Conservation (phyloP, 23 tunicate species). For the Styela clava region DNA sequence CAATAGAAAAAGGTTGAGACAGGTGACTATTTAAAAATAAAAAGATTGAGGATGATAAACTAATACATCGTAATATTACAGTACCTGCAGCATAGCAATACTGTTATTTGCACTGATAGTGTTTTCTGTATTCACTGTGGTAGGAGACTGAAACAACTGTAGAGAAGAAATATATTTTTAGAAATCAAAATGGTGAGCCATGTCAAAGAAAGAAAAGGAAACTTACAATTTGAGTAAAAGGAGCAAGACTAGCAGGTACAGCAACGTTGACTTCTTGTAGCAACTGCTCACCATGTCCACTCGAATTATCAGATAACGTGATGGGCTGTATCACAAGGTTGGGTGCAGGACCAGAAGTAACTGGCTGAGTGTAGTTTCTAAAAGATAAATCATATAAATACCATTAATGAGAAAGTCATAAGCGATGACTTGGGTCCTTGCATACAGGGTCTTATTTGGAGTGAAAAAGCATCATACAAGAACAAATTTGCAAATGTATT, state of each 20-base stretch:
- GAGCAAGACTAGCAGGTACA: constrained; percentile 65
- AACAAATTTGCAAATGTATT: too few relatives aligned
- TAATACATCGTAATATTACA: too few relatives aligned
- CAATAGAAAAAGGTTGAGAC: too few relatives aligned
- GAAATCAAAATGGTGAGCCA: neutral
- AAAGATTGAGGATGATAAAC: too few relatives aligned
- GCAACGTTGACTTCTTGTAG: constrained; percentile 57
- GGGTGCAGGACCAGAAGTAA: constrained; percentile 34
- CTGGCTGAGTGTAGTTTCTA: constrained; percentile 26
- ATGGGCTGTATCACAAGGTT: constrained; percentile 76
- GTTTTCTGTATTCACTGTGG: neutral
- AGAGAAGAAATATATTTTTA: neutral
- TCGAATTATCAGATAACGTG: constrained; percentile 16
- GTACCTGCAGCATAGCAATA: neutral
- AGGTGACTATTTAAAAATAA: too few relatives aligned
- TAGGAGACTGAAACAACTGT: constrained; percentile 25
- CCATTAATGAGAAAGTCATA: neutral
- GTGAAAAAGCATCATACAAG: too few relatives aligned
- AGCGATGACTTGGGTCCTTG: too few relatives aligned
- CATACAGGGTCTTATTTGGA: too few relatives aligned
- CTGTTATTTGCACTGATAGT: neutral
- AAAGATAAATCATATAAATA: neutral
- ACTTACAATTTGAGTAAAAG: constrained; percentile 38
- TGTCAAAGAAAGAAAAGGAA: neutral
- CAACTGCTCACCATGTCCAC: constrained; percentile 11